Percentiles rank a stretch among this genome's conserved stretches.
phyloP scores from a whole-genome alignment of 2,797 vertebrate genomes.

The Rhabdophis nuchalis region DNA sequence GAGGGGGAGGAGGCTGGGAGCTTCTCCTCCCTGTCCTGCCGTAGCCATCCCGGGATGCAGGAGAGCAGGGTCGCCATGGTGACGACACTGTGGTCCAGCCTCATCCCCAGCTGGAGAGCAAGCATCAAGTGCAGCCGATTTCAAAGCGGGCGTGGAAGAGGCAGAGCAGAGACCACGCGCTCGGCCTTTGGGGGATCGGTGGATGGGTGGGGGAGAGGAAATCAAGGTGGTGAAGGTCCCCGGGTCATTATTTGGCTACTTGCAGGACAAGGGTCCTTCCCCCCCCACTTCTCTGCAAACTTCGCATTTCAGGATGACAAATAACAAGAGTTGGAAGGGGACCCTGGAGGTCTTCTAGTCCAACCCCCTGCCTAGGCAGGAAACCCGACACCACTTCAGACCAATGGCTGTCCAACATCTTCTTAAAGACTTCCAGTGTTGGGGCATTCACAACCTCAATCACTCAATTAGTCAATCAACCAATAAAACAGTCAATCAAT shows the following conservation, averaged over 20 bases:
- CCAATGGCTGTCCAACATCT: no score
- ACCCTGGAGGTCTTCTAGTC: no score
- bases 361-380: no score
- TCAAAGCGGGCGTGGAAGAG: not conserved
- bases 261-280: not conserved
- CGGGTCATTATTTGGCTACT: not conserved
- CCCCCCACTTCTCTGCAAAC: not conserved
- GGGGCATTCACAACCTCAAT: no score
- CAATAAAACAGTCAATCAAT: no score
- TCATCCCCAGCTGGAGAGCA: not conserved
- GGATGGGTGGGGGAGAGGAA: not conserved
- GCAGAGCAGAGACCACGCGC: not conserved
- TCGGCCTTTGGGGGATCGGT: not conserved
- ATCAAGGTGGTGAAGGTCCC: not conserved
- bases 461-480: no score
- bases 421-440: no score
- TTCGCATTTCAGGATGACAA: no score
- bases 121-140: not conserved
- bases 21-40: not conserved
- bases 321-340: no score
- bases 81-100: slow-evolving; percentile 18
- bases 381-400: no score
- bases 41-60: not conserved
- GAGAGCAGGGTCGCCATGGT: slow-evolving; percentile 29
- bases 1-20: not conserved